phyloP scores from a whole-genome alignment of 2,888 invertebrate species.

The Dione vanillae region DNA sequence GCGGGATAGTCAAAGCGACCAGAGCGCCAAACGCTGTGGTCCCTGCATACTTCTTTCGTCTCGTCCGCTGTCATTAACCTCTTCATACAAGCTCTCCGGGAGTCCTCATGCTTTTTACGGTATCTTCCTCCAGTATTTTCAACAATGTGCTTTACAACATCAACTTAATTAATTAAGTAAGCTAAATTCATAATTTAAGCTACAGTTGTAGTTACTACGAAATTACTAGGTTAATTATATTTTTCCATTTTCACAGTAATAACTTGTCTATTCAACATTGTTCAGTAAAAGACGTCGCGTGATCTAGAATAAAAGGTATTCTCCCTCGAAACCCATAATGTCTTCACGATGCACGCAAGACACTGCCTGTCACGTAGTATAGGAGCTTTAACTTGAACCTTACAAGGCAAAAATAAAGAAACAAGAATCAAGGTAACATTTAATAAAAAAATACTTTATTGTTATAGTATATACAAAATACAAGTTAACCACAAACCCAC shows the following conservation, averaged over 20 bases:
- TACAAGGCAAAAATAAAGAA: not conserved
- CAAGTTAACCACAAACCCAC: too few relatives aligned
- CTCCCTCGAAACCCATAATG: conserved; percentile 64
- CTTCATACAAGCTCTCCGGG: too few relatives aligned
- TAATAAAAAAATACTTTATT: too few relatives aligned
- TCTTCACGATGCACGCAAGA: conserved; percentile 66
- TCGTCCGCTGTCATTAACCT: too few relatives aligned
- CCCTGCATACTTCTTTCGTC: too few relatives aligned
- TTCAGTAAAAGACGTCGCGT: conserved; percentile 60
- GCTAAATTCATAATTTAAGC: not conserved
- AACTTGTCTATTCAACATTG: conserved; percentile 10
- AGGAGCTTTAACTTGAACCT: conserved; percentile 51
- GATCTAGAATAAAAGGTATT: conserved; percentile 58
- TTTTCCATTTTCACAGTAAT: conserved; percentile 19
- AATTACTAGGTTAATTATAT: not conserved
- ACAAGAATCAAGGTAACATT: not conserved
- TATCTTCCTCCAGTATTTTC: too few relatives aligned
- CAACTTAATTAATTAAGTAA: too few relatives aligned
- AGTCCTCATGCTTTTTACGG: too few relatives aligned
- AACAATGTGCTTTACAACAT: too few relatives aligned
- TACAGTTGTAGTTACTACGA: not conserved
- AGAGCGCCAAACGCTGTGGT: too few relatives aligned
- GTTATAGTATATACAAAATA: too few relatives aligned
- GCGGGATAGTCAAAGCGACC: too few relatives aligned
- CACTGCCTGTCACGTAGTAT: conserved; percentile 72